These are phyloP conservation scores for Actinia equina DNA, from an alignment of 64 coral and sea anemone genomes.

Conservation along the genomic window DNA sequence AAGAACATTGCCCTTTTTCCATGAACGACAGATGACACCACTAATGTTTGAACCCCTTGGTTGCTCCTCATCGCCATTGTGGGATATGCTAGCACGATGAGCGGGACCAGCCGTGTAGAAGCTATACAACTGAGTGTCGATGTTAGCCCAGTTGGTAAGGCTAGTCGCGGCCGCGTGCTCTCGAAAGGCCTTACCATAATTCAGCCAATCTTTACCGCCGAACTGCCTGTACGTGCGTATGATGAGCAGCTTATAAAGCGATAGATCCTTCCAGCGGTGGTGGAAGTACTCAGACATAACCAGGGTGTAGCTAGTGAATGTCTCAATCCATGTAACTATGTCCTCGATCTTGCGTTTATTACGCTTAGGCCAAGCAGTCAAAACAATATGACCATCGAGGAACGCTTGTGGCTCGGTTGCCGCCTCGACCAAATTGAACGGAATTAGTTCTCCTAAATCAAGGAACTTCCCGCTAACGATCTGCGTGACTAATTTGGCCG, in stretches of 20 bases:
- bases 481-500: neutral
- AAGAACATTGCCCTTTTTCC: constrained; percentile 17
- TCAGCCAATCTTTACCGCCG: neutral
- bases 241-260: neutral
- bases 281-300: neutral
- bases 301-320: constrained; percentile 5
- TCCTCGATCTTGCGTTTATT: neutral
- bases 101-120: neutral
- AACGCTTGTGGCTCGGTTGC: constrained; percentile 7
- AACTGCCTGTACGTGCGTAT: constrained; percentile 23
- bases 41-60: neutral
- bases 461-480: constrained; percentile 13
- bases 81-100: neutral
- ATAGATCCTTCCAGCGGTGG: neutral
- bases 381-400: neutral
- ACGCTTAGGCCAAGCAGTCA: neutral
- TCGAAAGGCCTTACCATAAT: constrained; percentile 19
- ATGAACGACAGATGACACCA: neutral
- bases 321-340: neutral
- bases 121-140: constrained; percentile 2
- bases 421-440: neutral
- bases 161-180: constrained; percentile 27
- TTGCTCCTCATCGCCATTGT: neutral
- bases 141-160: constrained; percentile 4
- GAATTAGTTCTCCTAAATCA: neutral